Base-by-base conservation (phyloP, 1,140 invertebrate species). In the Trigoniulus corallinus region DNA sequence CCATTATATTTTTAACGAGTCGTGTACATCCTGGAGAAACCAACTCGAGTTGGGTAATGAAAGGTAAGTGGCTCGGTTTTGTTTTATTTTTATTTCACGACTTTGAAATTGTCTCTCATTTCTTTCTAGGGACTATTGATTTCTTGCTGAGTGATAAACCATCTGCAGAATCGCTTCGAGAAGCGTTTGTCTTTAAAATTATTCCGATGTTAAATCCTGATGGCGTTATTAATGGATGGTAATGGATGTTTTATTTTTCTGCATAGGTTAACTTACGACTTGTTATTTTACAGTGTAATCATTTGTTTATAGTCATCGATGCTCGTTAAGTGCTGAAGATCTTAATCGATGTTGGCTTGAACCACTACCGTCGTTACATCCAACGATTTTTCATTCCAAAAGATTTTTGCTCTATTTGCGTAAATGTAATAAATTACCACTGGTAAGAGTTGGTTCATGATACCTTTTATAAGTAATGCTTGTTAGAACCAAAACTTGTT, bases 141-240 rank as follows among this genome's bases (percentile, higher is more conserved):
- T 78, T 73, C 53, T 67, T 91, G 2, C 61, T 88, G 10, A 72
- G 74, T 37, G 68, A 74, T 55, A 69, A 74, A 1, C 53, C 66
- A 1, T 67, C 72, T 10, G 77, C 78, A 1, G 64, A 67, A 20
- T 79, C 84, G 61, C 68, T 97, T n/a, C 73, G 91, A 42, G 84
- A 92, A 59, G 82, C 84, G 63, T 95, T 89, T 68, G 88, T 96
- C 54, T 96, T 97, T 65, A 96, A 96, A 70, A 64, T 96, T 47
- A 82, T 97, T 54, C 91, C 92, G 43, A 92, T 91, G 80, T 69
- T 89, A 22, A 97, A 97, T 70, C 91, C 91, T 1, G 92, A 97
- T 66, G 92, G 92, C 7, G 86, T 89, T 0, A 87, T 91, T 60
- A 89, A 94, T 44, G 92, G 92, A 20, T 87, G 83, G 84, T 88